These are phyloP conservation scores for Chloropsis cyanopogon DNA, from an alignment of 2,113 vertebrate genomes.

Conservation along the genomic window DNA sequence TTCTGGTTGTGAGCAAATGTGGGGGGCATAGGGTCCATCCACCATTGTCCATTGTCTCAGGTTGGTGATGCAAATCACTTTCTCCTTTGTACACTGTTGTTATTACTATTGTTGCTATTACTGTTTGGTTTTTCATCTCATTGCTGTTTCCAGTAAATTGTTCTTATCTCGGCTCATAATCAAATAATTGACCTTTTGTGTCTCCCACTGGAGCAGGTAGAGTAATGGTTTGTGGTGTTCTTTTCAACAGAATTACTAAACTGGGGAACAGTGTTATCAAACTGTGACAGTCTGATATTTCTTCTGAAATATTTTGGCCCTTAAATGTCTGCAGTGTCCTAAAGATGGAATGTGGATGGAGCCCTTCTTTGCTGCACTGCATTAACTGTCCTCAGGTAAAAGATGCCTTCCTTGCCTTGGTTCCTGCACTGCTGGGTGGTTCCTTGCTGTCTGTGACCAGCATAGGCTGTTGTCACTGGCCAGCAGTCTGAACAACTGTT, in stretches of 20 bases:
- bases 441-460: not conserved
- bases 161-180: not conserved
- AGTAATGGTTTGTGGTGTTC: not conserved
- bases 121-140: not conserved
- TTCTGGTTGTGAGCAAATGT: not conserved
- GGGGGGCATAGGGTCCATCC: rapidly evolving
- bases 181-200: not conserved
- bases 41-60: not conserved
- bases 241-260: not conserved
- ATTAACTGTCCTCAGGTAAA: not conserved
- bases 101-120: not conserved
- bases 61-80: not conserved
- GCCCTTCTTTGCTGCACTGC: not conserved
- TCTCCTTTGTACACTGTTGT: not conserved
- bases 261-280: not conserved
- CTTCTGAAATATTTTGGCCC: not conserved
- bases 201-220: not conserved
- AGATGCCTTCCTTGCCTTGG: rapidly evolving
- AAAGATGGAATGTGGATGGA: not conserved
- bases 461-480: not conserved
- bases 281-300: not conserved
- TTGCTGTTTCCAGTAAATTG: not conserved
- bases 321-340: not conserved
- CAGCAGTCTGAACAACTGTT: not conserved
- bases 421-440: not conserved